Base-by-base conservation (phyloP, 1,140 invertebrate genomes). In the Chironomus tepperi region DNA sequence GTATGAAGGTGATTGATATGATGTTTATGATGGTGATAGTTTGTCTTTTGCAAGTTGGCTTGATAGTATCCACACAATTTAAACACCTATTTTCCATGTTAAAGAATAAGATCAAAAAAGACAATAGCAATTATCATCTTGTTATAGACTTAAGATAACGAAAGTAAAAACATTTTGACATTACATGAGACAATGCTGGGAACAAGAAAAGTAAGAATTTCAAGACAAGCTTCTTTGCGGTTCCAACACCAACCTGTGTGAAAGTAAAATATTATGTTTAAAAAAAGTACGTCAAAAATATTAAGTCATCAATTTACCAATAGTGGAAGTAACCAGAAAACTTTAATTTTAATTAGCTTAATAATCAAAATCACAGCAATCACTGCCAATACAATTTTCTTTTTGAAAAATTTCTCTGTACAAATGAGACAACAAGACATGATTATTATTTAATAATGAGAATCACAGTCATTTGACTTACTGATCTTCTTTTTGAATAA, bases 1-100 rank as follows among this genome's bases (percentile, higher is more conserved):
- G 86, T 85, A 78, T 86, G 84, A 80, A 89, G 88, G 78, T 89
- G 84, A 81, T 89, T 88, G 21, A 89, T 87, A 75, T 88, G 84
- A 81, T 93, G 91, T 81, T 93, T 91, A 79, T 93, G 91, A 77
- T 93, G 91, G 78, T 93, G 90, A 77, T 87, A 89, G 77, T 91
- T 91, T n/a, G 89, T 87, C 1, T 84, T 84, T 75, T 91, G 88
- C 77, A 86, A 85, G 75, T 86, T 87, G 74, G 88, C 87, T 75
- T 92, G 90, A 77, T 93, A 93, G 82, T 90, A 91, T 10, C 91
- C 90, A 81, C 92, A 94, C 1, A 93, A 84, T 79, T 93, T 93
- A 84, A 93, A 94, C 76, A 94, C 86, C 65, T 70, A 21, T 18
- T 7, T 16, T 70, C 64, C n/a, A 21, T 18, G 3, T 10, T 0